Conservation (phyloP, 2,113 vertebrate genomes). For the Regulus satrapa region DNA sequence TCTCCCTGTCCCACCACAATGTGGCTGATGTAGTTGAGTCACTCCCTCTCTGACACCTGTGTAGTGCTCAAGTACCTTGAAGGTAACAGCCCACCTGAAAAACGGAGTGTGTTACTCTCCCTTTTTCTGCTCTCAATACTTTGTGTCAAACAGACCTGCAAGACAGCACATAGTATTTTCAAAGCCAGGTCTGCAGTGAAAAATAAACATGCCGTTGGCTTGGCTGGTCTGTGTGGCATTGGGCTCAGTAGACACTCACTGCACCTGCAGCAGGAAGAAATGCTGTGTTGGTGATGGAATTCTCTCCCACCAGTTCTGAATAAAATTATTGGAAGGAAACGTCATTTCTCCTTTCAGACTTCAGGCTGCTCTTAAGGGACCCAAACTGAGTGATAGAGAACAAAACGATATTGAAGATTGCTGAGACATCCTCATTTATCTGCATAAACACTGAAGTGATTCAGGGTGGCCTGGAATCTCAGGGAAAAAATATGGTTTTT, state of each 20-base stretch:
- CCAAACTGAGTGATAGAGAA: not conserved
- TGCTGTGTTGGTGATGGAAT: not conserved
- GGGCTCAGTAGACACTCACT: not conserved
- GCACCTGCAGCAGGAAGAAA: not conserved
- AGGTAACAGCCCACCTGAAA: not conserved
- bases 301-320: not conserved
- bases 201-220: fast-evolving
- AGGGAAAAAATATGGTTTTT: fast-evolving
- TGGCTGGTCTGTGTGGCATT: not conserved
- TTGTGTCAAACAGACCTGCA: not conserved
- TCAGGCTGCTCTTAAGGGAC: not conserved
- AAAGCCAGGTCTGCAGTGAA: not conserved
- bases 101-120: fast-evolving
- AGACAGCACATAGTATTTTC: not conserved
- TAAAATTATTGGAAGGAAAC: not conserved
- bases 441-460: not conserved
- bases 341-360: not conserved
- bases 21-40: too few relatives aligned
- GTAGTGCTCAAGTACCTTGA: not conserved
- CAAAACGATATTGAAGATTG: not conserved
- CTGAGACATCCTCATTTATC: not conserved
- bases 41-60: not conserved
- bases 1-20: fast-evolving
- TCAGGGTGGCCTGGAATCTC: not conserved
- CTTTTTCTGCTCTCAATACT: not conserved